Conservation (phyloP, 2,888 invertebrate species). For the Acronicta alni region DNA sequence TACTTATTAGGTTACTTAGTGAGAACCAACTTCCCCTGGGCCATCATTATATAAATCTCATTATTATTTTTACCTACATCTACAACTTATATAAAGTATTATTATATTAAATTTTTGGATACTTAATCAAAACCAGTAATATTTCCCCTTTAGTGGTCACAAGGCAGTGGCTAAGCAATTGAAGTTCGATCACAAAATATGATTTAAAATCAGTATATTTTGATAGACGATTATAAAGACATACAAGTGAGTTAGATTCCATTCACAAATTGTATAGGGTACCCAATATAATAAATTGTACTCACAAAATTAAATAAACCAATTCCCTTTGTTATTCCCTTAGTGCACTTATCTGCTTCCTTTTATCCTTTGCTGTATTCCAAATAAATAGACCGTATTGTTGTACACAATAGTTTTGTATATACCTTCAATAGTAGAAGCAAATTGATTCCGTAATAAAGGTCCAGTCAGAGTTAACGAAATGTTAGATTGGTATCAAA, state of each 20-base stretch:
- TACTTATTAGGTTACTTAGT: too few species aligned
- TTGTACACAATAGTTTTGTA: slow-evolving; percentile 18
- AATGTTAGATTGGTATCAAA: slow-evolving; percentile 31
- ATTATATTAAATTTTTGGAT: too few species aligned
- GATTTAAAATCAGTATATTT: too few species aligned
- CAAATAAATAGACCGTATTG: slow-evolving; percentile 26
- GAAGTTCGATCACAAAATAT: too few species aligned
- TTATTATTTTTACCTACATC: too few species aligned
- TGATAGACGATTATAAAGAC: too few species aligned
- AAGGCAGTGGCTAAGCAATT: too few species aligned
- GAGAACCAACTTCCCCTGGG: too few species aligned
- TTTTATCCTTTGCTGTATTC: slow-evolving; percentile 16
- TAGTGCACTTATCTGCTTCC: background rate
- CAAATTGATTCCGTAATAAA: slow-evolving; percentile 36
- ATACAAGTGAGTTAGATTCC: background rate
- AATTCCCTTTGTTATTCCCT: slow-evolving; percentile 17
- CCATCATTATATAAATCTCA: too few species aligned
- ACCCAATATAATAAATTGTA: background rate
- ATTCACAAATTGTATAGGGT: slow-evolving; percentile 3
- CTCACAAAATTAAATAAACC: background rate
- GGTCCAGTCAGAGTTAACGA: slow-evolving; percentile 19
- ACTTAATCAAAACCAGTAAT: too few species aligned
- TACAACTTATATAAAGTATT: too few species aligned
- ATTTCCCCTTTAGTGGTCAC: too few species aligned
- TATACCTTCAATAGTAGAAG: slow-evolving; percentile 23